Evolutionary conservation across 1,140 invertebrate genomes (phyloP).

Genomic region (Mya arenaria): DNA sequence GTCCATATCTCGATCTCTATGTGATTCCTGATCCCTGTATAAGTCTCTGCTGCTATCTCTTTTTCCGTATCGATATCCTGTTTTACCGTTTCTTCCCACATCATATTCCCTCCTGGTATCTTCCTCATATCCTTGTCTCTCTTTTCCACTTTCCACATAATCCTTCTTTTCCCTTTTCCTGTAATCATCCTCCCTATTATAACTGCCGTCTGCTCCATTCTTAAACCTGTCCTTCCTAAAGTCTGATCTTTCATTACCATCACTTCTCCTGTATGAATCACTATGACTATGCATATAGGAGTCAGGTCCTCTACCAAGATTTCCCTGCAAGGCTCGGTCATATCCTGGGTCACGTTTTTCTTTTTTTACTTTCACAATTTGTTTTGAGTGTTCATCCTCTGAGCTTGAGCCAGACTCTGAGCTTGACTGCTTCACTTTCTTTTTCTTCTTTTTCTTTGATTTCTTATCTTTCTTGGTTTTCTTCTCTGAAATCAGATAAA

Average conservation of each 20-base stretch:
- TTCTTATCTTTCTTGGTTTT: conserved; percentile 60
- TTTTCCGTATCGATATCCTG: conserved; percentile 11
- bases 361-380: conserved; percentile 48
- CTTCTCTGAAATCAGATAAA: conserved; percentile 45
- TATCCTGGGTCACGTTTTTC: conserved; percentile 60
- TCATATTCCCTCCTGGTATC: no score
- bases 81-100: no score
- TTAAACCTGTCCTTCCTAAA: no score
- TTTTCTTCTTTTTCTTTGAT: conserved; percentile 67
- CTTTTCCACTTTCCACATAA: conserved; percentile 59
- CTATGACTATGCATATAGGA: no score
- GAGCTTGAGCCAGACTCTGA: conserved; percentile 44
- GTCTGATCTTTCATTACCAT: no score
- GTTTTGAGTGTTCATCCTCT: conserved; percentile 27
- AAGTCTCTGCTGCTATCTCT: conserved; percentile 30
- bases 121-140: no score
- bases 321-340: conserved; percentile 53
- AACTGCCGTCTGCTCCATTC: no score
- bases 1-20: not conserved
- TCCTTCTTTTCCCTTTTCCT: conserved; percentile 52
- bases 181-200: not conserved
- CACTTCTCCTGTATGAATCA: no score
- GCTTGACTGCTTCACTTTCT: conserved; percentile 59
- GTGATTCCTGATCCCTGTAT: conserved; percentile 11
- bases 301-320: no score